These are phyloP conservation scores for Hiodon tergisus DNA, from an alignment of 2,113 vertebrate species.

Conservation along the genomic window DNA sequence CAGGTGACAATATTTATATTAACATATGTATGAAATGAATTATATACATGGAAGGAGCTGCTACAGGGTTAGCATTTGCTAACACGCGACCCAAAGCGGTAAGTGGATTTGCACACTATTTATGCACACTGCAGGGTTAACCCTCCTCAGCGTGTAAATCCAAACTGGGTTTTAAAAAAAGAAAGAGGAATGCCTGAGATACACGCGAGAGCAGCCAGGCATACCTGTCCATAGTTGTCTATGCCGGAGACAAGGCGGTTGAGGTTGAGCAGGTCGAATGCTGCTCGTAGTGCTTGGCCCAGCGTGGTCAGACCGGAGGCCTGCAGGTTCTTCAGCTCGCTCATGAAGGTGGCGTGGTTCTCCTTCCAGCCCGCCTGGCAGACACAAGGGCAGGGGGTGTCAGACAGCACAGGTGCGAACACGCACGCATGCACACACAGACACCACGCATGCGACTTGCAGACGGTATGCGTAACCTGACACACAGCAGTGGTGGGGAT, in stretches of 20 bases:
- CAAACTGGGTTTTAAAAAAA: not conserved
- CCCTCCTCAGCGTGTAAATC: not conserved
- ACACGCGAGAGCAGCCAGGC: not conserved
- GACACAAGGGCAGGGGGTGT: slow-evolving; percentile 4
- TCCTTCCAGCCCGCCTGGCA: slow-evolving; percentile 94
- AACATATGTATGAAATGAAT: no score
- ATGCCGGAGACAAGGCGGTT: slow-evolving; percentile 98
- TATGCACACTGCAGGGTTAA: not conserved
- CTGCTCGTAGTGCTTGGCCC: slow-evolving; percentile 87
- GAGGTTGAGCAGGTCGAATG: slow-evolving; percentile 96
- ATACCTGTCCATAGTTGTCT: slow-evolving; percentile 98
- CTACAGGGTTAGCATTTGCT: not conserved
- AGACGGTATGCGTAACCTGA: no score
- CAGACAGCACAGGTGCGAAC: slow-evolving; percentile 6
- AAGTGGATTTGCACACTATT: not conserved
- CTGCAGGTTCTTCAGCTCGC: slow-evolving; percentile 94
- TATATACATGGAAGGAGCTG: not conserved
- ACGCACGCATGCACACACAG: slow-evolving; percentile 24
- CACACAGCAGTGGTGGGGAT: no score
- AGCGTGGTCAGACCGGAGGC: slow-evolving; percentile 90
- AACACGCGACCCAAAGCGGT: not conserved
- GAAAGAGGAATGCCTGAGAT: not conserved
- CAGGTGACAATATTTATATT: no score
- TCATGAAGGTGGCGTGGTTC: slow-evolving; percentile 97
- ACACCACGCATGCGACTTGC: not conserved